Evolutionary conservation across 2,113 vertebrate species (phyloP).

Genomic region (Proterorhinus semilunaris): DNA sequence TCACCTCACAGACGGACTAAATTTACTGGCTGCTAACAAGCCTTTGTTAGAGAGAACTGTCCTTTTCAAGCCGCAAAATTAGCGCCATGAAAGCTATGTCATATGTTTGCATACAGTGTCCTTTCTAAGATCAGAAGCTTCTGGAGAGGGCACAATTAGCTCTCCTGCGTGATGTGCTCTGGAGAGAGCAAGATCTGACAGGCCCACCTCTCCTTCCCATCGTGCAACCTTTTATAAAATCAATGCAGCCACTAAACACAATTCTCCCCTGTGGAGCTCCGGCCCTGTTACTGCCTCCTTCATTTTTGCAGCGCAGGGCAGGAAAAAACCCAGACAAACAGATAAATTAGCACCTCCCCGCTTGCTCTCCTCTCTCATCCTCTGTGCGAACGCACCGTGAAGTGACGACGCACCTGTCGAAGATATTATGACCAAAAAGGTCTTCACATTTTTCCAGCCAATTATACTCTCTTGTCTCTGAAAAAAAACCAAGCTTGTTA

Average conservation of each 20-base stretch:
- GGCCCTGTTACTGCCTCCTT: slow-evolving; percentile 57
- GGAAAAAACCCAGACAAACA: slow-evolving; percentile 71
- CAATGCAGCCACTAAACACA: slow-evolving; percentile 75
- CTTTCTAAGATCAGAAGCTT: slow-evolving; percentile 45
- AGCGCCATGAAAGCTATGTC: not conserved
- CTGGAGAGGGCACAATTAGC: slow-evolving; percentile 60
- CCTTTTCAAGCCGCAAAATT: slow-evolving; percentile 13
- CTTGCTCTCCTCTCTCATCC: slow-evolving; percentile 47
- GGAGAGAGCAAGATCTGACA: slow-evolving; percentile 62
- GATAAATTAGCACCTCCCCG: slow-evolving; percentile 66
- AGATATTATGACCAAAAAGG: slow-evolving; percentile 25
- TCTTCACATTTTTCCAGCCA: slow-evolving; percentile 42
- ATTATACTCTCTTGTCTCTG: slow-evolving; percentile 51
- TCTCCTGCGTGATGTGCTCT: slow-evolving; percentile 47
- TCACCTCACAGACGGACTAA: not conserved
- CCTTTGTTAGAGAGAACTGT: not conserved
- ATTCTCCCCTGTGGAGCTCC: slow-evolving; percentile 54
- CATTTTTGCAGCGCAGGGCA: slow-evolving; percentile 30
- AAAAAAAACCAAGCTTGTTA: slow-evolving; percentile 33
- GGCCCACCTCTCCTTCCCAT: slow-evolving; percentile 67
- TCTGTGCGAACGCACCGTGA: slow-evolving; percentile 39
- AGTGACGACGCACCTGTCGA: slow-evolving; percentile 51
- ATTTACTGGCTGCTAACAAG: not conserved
- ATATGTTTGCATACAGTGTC: slow-evolving; percentile 45
- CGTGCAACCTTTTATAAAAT: slow-evolving; percentile 77